Conservation (phyloP, 1,140 invertebrate genomes). For the Drosophila auraria region DNA sequence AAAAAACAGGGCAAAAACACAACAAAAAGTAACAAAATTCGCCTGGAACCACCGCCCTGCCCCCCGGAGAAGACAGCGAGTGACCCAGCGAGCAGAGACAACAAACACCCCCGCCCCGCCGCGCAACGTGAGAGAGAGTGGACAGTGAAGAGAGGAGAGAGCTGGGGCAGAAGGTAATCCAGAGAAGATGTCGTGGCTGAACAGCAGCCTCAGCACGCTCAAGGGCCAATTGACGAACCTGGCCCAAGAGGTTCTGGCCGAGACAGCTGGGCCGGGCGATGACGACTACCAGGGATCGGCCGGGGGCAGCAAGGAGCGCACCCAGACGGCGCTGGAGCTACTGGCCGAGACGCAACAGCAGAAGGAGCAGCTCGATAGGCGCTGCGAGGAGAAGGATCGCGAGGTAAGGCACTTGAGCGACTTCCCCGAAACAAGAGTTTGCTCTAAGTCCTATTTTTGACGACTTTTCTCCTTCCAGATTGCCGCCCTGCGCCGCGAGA, state of each 20-base stretch:
- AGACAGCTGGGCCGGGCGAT: constrained; percentile 86
- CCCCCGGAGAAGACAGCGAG: neutral
- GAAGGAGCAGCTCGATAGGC: constrained; percentile 87
- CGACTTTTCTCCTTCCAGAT: constrained; percentile 51
- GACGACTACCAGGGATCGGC: constrained; percentile 61
- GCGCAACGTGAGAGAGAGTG: neutral
- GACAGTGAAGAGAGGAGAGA: constrained; percentile 5
- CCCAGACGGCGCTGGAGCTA: constrained; percentile 67
- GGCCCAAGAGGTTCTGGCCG: constrained; percentile 89
- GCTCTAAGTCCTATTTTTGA: neutral
- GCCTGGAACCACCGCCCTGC: neutral
- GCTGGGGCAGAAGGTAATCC: constrained; percentile 22
- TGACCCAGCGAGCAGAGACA: constrained; percentile 1
- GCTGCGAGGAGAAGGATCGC: constrained; percentile 87
- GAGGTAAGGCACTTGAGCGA: constrained; percentile 86
- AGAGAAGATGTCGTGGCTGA: constrained; percentile 90
- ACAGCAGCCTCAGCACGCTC: constrained; percentile 90
- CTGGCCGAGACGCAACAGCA: constrained; percentile 86
- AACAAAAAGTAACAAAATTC: constrained; percentile 33
- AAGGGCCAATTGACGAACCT: constrained; percentile 92
- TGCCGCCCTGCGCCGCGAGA: constrained; percentile 69
- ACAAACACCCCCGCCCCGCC: constrained; percentile 7
- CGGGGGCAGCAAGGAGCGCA: constrained; percentile 41
- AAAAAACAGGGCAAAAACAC: constrained; percentile 57
- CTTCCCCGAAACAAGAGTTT: constrained; percentile 22